A percentile compares a stretch with the other conserved stretches of the same genome.
Conservation (phyloP, 1,140 invertebrate species). For the Batillaria attramentaria region DNA sequence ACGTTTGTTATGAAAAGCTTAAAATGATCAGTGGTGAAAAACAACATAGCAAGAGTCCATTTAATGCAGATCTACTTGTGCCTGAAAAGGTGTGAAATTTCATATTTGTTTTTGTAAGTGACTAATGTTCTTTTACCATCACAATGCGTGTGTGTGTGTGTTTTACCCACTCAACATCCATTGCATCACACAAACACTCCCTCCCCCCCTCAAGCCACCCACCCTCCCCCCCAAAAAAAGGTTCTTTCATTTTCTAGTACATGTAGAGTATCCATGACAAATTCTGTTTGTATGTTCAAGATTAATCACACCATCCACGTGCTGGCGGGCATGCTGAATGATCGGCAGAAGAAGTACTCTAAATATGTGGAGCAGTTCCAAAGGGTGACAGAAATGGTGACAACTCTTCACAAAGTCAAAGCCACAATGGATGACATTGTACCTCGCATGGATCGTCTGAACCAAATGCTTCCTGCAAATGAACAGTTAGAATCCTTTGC, state of each 20-base stretch:
- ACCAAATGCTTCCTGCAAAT: slow-evolving; percentile 85
- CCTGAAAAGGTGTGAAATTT: too few species aligned
- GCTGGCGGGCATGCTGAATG: slow-evolving; percentile 80
- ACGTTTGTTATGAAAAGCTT: too few species aligned
- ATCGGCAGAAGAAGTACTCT: slow-evolving; percentile 87
- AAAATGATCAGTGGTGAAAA: too few species aligned
- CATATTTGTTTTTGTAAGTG: too few species aligned
- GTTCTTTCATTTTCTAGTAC: too few species aligned
- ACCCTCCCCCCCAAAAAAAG: background rate
- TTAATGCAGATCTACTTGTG: too few species aligned
- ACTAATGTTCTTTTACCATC: too few species aligned
- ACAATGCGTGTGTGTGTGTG: too few species aligned
- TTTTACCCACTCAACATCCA: too few species aligned
- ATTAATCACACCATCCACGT: slow-evolving; percentile 82
- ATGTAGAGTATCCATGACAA: background rate
- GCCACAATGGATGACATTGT: slow-evolving; percentile 87
- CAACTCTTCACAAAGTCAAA: slow-evolving; percentile 87
- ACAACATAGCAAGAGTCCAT: too few species aligned
- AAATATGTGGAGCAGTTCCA: slow-evolving; percentile 88
- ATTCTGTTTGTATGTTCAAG: slow-evolving; percentile 70
- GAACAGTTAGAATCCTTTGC: slow-evolving; percentile 89
- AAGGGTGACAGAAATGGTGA: slow-evolving; percentile 83
- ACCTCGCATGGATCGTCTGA: slow-evolving; percentile 87
- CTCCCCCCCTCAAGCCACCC: background rate
- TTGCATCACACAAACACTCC: too few species aligned